Evolutionary conservation across 2,888 invertebrate genomes (phyloP).

Genomic region (Pseudococcus viburni): DNA sequence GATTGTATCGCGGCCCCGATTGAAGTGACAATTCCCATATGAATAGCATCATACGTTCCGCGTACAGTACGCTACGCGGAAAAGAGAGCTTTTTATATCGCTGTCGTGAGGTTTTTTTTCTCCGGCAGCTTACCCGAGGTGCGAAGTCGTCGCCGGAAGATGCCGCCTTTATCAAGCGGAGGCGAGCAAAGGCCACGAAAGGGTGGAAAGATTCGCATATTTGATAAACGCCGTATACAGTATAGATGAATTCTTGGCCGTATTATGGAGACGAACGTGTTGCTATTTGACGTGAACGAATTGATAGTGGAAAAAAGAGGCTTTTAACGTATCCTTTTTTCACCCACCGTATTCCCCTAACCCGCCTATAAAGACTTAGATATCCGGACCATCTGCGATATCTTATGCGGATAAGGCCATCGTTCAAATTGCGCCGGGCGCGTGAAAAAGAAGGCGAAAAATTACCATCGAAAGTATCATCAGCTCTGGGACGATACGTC

Average conservation of each 20-base stretch:
- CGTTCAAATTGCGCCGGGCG: background rate
- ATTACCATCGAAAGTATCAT: background rate
- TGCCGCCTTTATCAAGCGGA: background rate
- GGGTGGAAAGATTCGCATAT: background rate
- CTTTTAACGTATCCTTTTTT: background rate
- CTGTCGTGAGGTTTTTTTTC: background rate
- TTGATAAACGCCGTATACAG: background rate
- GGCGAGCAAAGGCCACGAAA: background rate
- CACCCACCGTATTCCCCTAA: background rate
- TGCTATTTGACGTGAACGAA: slow-evolving; percentile 41
- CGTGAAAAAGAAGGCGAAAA: background rate
- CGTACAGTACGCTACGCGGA: background rate
- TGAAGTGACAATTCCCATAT: slow-evolving; percentile 40
- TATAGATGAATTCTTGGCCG: background rate
- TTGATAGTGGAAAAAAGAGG: background rate
- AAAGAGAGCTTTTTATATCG: slow-evolving; percentile 13
- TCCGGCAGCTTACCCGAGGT: background rate
- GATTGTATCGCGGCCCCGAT: slow-evolving; percentile 15
- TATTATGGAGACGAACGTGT: slow-evolving; percentile 18
- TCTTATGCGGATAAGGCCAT: background rate
- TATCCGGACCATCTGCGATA: background rate
- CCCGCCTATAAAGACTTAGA: background rate
- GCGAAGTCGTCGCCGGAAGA: background rate
- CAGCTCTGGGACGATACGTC: background rate
- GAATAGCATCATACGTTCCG: slow-evolving; percentile 12